Conservation (phyloP, 2,797 vertebrate species). For the Myotis myotis region DNA sequence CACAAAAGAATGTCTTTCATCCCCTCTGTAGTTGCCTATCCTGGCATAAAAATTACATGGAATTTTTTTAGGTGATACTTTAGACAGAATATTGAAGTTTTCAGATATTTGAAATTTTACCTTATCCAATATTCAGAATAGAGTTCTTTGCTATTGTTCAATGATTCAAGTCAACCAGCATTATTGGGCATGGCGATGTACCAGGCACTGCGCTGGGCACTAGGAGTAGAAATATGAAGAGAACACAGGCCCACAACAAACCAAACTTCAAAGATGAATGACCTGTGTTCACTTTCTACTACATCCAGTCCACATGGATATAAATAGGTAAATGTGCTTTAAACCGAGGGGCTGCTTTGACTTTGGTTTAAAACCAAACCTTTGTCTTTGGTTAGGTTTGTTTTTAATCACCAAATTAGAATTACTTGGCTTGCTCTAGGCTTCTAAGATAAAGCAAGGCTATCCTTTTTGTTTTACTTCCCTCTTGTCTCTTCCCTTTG, state of each 20-base stretch:
- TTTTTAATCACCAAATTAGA: constrained; percentile 12
- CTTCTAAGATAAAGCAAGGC: background rate
- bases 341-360: background rate
- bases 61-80: background rate
- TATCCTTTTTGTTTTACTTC: background rate
- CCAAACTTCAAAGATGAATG: background rate
- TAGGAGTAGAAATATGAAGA: background rate
- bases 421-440: background rate
- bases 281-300: background rate
- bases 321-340: background rate
- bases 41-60: constrained; percentile 22
- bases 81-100: background rate
- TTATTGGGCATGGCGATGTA: background rate
- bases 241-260: background rate
- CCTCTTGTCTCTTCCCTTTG: background rate
- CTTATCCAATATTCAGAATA: background rate
- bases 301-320: background rate
- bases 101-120: background rate
- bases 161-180: background rate
- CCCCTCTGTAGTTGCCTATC: constrained; percentile 39
- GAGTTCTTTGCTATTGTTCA: background rate
- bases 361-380: background rate
- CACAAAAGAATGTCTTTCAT: constrained; percentile 33
- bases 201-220: background rate
- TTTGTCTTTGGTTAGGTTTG: background rate